Conservation (phyloP, 1,140 invertebrate species). For the Polypedilum vanderplanki region DNA sequence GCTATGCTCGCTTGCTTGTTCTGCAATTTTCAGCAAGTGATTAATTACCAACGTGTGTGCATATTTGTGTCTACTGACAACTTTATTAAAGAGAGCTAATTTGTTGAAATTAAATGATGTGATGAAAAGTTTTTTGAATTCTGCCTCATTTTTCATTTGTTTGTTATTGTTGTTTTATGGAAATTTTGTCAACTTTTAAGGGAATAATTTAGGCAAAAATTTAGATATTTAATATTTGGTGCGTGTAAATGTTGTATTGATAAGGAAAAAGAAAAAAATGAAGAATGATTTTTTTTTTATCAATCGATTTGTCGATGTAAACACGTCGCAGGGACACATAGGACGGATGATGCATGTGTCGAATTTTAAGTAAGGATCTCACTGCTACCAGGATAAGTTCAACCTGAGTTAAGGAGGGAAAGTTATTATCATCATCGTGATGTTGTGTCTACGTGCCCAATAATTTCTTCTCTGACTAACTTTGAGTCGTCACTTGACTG, state of each 20-base stretch:
- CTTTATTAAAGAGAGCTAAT: too few species aligned
- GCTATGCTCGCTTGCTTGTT: background rate
- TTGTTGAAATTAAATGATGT: too few species aligned
- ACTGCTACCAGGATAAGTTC: background rate
- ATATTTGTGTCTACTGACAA: too few species aligned
- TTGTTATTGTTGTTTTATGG: too few species aligned
- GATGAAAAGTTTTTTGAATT: too few species aligned
- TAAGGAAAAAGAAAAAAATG: too few species aligned
- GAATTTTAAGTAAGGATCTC: constrained; percentile 26
- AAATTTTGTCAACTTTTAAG: too few species aligned
- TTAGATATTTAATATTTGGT: background rate
- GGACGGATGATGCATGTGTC: constrained; percentile 23
- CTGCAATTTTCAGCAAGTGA: background rate
- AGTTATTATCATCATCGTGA: constrained; percentile 8
- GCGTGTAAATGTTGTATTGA: background rate
- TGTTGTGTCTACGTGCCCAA: background rate
- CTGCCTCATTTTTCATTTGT: too few species aligned
- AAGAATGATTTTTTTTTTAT: background rate
- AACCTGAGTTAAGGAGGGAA: background rate
- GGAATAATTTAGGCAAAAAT: background rate
- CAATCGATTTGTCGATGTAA: constrained; percentile 27
- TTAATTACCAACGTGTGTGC: too few species aligned
- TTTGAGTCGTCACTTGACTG: background rate
- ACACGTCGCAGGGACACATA: constrained; percentile 17
- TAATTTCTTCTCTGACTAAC: constrained; percentile 3